These are phyloP conservation scores for Ceyx melanurus DNA, from an alignment of 2,113 vertebrate species.

Conservation along the genomic window DNA sequence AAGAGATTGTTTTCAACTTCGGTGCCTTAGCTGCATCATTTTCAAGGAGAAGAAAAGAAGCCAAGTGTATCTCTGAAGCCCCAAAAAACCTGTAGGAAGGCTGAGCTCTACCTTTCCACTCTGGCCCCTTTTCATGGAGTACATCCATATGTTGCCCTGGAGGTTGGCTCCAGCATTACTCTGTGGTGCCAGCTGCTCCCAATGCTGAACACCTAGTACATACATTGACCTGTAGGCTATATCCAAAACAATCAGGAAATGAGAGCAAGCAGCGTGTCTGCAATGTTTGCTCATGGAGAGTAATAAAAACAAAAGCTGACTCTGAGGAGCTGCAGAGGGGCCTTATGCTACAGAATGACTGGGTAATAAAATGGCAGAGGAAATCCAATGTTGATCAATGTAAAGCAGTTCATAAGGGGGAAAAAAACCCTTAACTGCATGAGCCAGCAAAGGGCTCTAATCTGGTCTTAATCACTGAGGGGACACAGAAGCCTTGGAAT, in stretches of 20 bases:
- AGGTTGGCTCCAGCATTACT: background rate
- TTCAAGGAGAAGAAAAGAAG: background rate
- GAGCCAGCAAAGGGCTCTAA: background rate
- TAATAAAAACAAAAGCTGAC: slow-evolving; percentile 4
- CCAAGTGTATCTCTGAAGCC: background rate
- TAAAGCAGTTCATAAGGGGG: background rate
- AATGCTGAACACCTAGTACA: fast-evolving
- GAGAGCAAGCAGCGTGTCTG: background rate
- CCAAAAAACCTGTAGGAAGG: background rate
- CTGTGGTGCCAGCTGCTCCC: background rate
- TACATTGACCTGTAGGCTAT: background rate
- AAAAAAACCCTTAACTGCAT: background rate
- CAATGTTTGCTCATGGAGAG: background rate
- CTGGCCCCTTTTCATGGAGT: background rate
- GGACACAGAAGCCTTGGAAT: background rate
- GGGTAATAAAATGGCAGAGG: background rate
- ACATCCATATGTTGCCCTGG: background rate
- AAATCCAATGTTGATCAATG: background rate
- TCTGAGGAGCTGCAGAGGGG: background rate
- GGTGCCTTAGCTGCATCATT: background rate
- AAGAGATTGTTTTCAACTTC: background rate
- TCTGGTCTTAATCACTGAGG: background rate
- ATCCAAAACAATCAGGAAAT: background rate
- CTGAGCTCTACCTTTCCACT: background rate
- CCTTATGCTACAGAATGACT: background rate